phyloP scores from a whole-genome alignment of 2,797 vertebrate species.

The Gymnopithys bicolor region DNA sequence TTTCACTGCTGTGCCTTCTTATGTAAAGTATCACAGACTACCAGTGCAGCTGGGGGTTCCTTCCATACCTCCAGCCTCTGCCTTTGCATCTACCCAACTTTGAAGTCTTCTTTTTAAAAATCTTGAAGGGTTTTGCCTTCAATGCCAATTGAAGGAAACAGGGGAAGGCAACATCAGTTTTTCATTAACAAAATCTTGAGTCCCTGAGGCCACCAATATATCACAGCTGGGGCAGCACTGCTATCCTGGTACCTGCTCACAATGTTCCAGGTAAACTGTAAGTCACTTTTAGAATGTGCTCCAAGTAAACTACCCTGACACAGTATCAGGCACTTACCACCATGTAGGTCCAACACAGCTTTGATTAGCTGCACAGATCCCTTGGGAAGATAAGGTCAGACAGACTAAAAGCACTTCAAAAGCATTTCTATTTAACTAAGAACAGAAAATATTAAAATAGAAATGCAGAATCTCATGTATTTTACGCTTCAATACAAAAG shows the following conservation, averaged over 20 bases:
- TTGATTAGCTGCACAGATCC: background rate
- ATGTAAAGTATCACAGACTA: background rate
- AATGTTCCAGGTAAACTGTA: background rate
- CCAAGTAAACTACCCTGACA: background rate
- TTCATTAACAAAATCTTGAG: background rate
- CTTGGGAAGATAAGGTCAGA: background rate
- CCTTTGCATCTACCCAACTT: background rate
- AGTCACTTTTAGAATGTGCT: background rate
- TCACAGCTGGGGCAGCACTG: background rate
- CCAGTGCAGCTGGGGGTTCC: background rate
- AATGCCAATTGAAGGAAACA: background rate
- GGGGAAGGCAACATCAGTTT: background rate
- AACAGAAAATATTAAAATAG: background rate
- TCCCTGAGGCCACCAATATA: background rate
- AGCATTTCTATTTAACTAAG: background rate
- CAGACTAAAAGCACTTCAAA: background rate
- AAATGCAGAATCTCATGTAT: background rate
- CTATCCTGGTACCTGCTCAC: background rate
- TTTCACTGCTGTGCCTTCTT: background rate
- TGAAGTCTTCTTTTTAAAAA: background rate
- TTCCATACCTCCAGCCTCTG: background rate
- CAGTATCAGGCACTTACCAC: background rate
- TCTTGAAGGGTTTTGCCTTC: background rate
- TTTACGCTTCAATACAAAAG: background rate
- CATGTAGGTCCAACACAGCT: background rate